These are phyloP conservation scores for Falco novaeseelandiae DNA, from an alignment of 2,797 vertebrate genomes.

Conservation along the genomic window DNA sequence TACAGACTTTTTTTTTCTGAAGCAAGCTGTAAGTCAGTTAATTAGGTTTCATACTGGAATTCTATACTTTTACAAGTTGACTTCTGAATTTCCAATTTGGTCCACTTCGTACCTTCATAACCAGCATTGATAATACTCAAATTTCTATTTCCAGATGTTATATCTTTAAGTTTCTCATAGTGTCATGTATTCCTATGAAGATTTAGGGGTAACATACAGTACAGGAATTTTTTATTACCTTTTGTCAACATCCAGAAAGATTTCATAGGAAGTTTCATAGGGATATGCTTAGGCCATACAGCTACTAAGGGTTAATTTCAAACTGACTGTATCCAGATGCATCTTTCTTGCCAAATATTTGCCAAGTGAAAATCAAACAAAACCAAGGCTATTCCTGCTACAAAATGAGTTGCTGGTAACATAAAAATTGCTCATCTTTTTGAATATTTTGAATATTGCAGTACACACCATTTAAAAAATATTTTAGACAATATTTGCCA, in stretches of 20 bases:
- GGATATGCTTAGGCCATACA: neutral
- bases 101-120: neutral
- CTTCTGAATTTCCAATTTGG: neutral
- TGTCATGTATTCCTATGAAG: neutral
- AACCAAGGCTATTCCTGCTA: neutral
- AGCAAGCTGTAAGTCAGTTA: neutral
- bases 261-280: neutral
- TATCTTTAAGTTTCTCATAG: neutral
- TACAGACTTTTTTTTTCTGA: neutral
- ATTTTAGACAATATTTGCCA: neutral
- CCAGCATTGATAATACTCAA: neutral
- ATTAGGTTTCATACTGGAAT: neutral
- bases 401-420: neutral
- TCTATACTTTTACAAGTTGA: neutral
- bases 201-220: neutral
- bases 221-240: neutral
- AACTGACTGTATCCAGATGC: neutral
- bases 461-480: neutral
- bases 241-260: neutral
- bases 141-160: neutral
- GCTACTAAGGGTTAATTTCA: neutral
- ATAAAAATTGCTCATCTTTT: neutral
- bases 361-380: slow-evolving; percentile 1
- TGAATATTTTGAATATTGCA: neutral
- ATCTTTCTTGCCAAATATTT: neutral